Evolutionary conservation across 2,888 invertebrate genomes (phyloP), one percentile per base, ranked within the genome.

Genomic region (Acleris sparsana): DNA sequence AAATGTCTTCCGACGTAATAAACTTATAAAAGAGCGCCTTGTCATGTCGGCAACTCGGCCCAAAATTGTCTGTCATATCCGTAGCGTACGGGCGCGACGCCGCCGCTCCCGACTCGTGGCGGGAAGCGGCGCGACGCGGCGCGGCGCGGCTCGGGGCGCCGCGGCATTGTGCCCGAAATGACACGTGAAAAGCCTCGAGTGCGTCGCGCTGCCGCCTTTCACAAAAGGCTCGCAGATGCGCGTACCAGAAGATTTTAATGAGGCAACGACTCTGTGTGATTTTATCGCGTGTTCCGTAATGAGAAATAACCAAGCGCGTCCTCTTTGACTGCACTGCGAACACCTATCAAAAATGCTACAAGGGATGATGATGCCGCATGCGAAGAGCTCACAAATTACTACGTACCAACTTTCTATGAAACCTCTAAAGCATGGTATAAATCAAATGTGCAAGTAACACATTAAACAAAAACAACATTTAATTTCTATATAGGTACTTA

Each of bases 201-300:
- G 90, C 81, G 83, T 79, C 83, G 85, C 87, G 85, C 78, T 84
- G 80, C 82, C 77, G 85, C 86, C 85, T 85, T 25, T 83, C 80
- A 92, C 90, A 92, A 92, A 92, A 92, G 92, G 89, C 92, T 92
- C 89, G 89, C 90, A 89, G 90, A 90, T 88, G 89, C 92, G 91
- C 85, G 86, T 85, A 89, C 91, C 92, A 92, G 92, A 92, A 92
- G 89, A 92, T 92, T 92, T 92, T 92, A 92, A 92, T 92, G 92
- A 92, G 92, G 92, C 90, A 89, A 91, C 92, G 88, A 91, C 87
- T 89, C 89, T 90, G 88, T 90, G 89, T 89, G 91, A 92, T 92
- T 92, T 91, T 90, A 91, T 92, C 89, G 90, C 88, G 86, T 89
- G 84, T 88, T 87, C 88, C 79, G 81, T 91, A 91, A 92, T 92